A percentile compares a stretch with the other conserved stretches of the same genome.
These are phyloP conservation scores for Etheostoma spectabile DNA, from an alignment of 2,113 vertebrate species.

Conservation along the genomic window DNA sequence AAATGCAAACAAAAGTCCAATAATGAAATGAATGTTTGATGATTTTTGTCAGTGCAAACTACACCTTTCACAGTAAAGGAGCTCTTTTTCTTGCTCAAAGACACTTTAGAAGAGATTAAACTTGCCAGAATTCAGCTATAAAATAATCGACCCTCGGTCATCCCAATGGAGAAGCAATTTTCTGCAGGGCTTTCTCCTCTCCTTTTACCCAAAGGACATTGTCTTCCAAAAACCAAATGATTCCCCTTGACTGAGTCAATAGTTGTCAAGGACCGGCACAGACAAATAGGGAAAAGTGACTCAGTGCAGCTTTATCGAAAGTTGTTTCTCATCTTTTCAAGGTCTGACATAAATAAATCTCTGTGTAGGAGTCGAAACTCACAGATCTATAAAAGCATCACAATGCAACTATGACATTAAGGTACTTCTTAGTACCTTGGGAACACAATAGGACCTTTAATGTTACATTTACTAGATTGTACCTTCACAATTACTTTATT, in stretches of 20 bases:
- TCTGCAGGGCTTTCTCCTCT: background rate
- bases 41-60: background rate
- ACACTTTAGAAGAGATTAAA: constrained; percentile 25
- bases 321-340: constrained; percentile 22
- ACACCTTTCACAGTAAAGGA: background rate
- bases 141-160: constrained; percentile 19
- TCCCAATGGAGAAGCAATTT: constrained; percentile 15
- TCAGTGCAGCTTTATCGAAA: constrained; percentile 53
- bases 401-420: constrained; percentile 6
- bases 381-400: constrained; percentile 28
- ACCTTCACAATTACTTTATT: no score
- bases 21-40: background rate
- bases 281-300: constrained; percentile 57
- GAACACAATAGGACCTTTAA: no score
- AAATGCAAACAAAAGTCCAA: background rate
- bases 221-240: constrained; percentile 18
- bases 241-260: constrained; percentile 28
- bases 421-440: no score
- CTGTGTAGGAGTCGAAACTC: constrained; percentile 52
- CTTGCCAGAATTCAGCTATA: constrained; percentile 1
- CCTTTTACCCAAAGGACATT: constrained; percentile 38
- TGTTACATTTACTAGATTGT: no score
- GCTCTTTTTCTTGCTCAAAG: background rate
- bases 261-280: constrained; percentile 32
- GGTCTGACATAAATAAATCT: constrained; percentile 45